phyloP scores from a whole-genome alignment of 2,888 invertebrate genomes.

The Macrosiphum euphorbiae region DNA sequence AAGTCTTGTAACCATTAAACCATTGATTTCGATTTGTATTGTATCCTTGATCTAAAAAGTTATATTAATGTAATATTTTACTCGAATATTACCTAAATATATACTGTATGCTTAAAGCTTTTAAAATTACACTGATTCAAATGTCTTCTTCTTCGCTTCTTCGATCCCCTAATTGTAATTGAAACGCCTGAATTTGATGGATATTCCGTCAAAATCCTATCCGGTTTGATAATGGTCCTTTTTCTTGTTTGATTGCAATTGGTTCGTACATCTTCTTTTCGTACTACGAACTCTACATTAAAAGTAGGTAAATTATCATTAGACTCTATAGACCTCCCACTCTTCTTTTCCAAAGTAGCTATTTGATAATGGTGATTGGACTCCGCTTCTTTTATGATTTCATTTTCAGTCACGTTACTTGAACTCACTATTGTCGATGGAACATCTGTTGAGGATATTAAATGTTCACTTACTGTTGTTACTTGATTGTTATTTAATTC shows the following conservation, averaged over 20 bases:
- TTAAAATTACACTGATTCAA: slow-evolving; percentile 51
- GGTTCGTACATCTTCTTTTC: slow-evolving; percentile 41
- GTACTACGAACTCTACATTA: slow-evolving; percentile 49
- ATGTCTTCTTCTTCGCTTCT: slow-evolving; percentile 49
- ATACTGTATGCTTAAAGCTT: neutral
- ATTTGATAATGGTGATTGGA: slow-evolving; percentile 52
- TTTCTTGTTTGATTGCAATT: slow-evolving; percentile 30
- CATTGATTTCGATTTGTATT: slow-evolving; percentile 24
- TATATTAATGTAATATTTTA: neutral
- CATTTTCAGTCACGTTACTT: slow-evolving; percentile 10
- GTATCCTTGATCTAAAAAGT: slow-evolving; percentile 43
- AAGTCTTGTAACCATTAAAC: slow-evolving; percentile 28
- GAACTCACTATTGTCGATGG: neutral
- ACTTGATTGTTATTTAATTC: neutral
- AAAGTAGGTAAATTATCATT: slow-evolving; percentile 54
- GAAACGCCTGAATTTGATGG: slow-evolving; percentile 53
- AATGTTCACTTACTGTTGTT: slow-evolving; percentile 19
- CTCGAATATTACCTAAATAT: neutral
- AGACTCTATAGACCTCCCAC: slow-evolving; percentile 27
- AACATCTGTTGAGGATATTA: neutral
- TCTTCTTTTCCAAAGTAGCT: slow-evolving; percentile 23
- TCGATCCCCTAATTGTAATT: slow-evolving; percentile 37
- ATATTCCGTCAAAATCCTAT: slow-evolving; percentile 47
- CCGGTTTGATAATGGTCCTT: slow-evolving; percentile 44
- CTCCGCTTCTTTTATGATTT: slow-evolving; percentile 53